Conservation (phyloP, 2,888 invertebrate genomes). For the Clostera curtula region DNA sequence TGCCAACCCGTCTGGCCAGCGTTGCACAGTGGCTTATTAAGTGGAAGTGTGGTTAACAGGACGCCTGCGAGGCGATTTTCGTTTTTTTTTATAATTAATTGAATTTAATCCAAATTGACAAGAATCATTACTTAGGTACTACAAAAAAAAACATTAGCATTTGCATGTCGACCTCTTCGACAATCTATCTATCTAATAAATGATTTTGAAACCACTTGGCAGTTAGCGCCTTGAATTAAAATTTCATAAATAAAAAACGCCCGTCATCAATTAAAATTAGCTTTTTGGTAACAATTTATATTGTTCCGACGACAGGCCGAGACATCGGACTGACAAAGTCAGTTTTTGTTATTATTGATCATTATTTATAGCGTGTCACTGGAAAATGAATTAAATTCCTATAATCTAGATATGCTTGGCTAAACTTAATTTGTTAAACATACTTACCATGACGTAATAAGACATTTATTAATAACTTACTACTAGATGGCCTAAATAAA, state of each 20-base stretch:
- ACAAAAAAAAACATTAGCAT: too few species aligned
- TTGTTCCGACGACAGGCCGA: slow-evolving; percentile 17
- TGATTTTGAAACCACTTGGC: slow-evolving; percentile 22
- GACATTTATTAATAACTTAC: too few species aligned
- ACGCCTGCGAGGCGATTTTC: too few species aligned
- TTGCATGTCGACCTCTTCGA: too few species aligned
- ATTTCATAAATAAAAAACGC: slow-evolving; percentile 29
- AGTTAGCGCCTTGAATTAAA: slow-evolving; percentile 21
- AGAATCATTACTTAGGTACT: too few species aligned
- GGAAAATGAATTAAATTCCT: slow-evolving; percentile 6
- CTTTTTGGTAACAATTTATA: slow-evolving; percentile 19
- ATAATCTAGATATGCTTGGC: slow-evolving; percentile 4
- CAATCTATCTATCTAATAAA: slow-evolving; percentile 26
- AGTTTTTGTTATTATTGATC: slow-evolving; percentile 10
- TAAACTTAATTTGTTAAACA: too few species aligned
- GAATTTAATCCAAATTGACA: too few species aligned
- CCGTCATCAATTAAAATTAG: slow-evolving; percentile 41
- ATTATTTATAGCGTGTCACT: slow-evolving; percentile 2
- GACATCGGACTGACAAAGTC: slow-evolving; percentile 12
- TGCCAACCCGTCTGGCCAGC: too few species aligned
- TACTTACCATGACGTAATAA: too few species aligned
- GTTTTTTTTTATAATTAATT: too few species aligned
- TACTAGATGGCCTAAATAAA: slow-evolving; percentile 12
- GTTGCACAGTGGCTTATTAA: too few species aligned
- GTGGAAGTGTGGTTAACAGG: too few species aligned